These are phyloP conservation scores for Eumeta japonica DNA, from an alignment of 1,140 invertebrate genomes.

Conservation along the genomic window DNA sequence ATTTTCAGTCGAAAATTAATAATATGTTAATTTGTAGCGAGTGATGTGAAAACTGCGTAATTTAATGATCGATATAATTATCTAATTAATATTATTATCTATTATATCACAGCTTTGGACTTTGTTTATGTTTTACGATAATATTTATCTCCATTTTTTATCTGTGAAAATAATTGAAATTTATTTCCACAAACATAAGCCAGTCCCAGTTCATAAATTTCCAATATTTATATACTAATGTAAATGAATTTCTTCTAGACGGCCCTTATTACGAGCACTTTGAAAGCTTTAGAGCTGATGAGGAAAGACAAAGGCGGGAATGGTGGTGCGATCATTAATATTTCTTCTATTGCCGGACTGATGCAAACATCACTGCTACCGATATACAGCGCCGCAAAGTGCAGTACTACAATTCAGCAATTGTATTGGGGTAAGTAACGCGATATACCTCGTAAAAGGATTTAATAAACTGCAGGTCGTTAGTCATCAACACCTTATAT, in stretches of 20 bases:
- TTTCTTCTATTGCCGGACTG: conserved; percentile 54
- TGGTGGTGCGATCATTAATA: conserved; percentile 55
- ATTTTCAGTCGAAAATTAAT: too few relatives aligned
- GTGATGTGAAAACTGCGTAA: too few relatives aligned
- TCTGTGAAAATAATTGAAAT: background rate
- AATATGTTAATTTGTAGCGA: too few relatives aligned
- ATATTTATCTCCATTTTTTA: too few relatives aligned
- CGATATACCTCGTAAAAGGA: background rate
- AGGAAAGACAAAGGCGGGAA: conserved; percentile 46
- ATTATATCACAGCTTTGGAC: too few relatives aligned
- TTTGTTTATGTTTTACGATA: too few relatives aligned
- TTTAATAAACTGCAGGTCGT: background rate
- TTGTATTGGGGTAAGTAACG: conserved; percentile 46
- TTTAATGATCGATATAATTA: too few relatives aligned
- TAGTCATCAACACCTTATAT: background rate
- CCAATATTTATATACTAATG: too few relatives aligned
- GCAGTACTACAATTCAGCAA: conserved; percentile 61
- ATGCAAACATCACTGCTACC: conserved; percentile 50
- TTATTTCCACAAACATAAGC: background rate
- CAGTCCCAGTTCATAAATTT: too few relatives aligned
- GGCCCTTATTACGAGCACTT: conserved; percentile 34
- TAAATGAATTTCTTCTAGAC: conserved; percentile 26
- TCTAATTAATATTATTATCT: too few relatives aligned
- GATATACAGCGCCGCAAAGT: conserved; percentile 57
- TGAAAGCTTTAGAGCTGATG: conserved; percentile 58